phyloP scores from a whole-genome alignment of 2,888 invertebrate genomes.

The Epistrophe grossulariae region DNA sequence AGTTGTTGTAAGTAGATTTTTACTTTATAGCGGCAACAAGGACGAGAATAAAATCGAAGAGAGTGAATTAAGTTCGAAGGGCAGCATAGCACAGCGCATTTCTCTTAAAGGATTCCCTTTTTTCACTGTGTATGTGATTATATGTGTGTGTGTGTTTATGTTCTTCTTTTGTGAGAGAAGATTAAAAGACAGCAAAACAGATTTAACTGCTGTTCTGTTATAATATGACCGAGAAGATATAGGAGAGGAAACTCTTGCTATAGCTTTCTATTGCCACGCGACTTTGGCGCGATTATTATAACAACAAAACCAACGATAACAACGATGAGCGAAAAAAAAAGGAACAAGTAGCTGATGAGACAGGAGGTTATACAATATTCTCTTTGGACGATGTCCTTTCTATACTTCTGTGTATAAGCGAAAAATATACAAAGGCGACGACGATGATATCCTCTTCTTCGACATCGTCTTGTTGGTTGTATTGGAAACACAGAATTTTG shows the following conservation, averaged over 20 bases:
- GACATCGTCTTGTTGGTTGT: slow-evolving; percentile 38
- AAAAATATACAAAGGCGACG: slow-evolving; percentile 47
- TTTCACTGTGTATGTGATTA: not conserved
- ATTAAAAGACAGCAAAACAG: slow-evolving; percentile 25
- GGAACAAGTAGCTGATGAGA: not conserved
- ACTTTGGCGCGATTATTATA: slow-evolving; percentile 56
- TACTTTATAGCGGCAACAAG: slow-evolving; percentile 19
- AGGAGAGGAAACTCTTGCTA: slow-evolving; percentile 40
- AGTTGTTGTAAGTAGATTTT: slow-evolving; percentile 53
- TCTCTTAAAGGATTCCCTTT: slow-evolving; percentile 56
- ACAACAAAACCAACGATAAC: slow-evolving; percentile 6
- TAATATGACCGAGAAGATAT: slow-evolving; percentile 16
- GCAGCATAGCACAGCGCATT: not conserved
- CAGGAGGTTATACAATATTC: slow-evolving; percentile 15
- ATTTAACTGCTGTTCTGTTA: not conserved
- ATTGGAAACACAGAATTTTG: slow-evolving; percentile 54
- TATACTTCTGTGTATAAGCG: slow-evolving; percentile 28
- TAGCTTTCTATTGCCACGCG: slow-evolving; percentile 50
- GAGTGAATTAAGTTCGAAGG: slow-evolving; percentile 57
- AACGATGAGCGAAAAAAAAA: not conserved
- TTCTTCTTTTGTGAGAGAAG: slow-evolving; percentile 28
- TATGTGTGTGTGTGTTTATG: slow-evolving; percentile 13
- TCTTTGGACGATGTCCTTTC: slow-evolving; percentile 53
- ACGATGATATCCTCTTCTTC: slow-evolving; percentile 61
- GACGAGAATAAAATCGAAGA: slow-evolving; percentile 60